Evolutionary conservation across 2,888 invertebrate genomes (phyloP), one percentile per base, ranked within the genome.

Genomic region (Dicyrtomina minuta): DNA sequence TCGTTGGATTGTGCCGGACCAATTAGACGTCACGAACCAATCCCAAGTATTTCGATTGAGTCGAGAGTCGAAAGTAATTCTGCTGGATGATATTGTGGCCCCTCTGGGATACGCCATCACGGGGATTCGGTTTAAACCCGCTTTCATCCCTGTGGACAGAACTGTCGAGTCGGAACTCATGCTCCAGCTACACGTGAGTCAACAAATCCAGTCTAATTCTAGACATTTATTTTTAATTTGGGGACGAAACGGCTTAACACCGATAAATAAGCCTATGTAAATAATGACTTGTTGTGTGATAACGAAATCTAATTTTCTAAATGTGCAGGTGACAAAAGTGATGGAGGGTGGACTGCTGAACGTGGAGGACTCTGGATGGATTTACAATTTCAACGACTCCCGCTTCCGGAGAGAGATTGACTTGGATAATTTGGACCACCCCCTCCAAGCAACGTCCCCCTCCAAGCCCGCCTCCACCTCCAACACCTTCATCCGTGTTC

Each of bases 101-200:
- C 70, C 70, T 10, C 22, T 33, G 17, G 70, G 70, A 1, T 61
- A 67, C 33, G 64, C 67, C 2, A 62, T 70, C 15, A 70, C 70
- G 5, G 70, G 70, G 13, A 27, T 67, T 24, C 53, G 67, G 26
- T 56, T 70, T 22, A 53, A 60, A n/a, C 39, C 67, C 12, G 12
- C 55, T 13, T n/a, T 41, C 15, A 46, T 70, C 33, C 67, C 67
- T n/a, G 27, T 56, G 4, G 67, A 70, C 44, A 15, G 67, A 24
- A 43, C 39, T 5, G 1, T 26, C 26, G 62, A 67, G 41, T 43
- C 8, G 17, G 70, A 70, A 67, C 24, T 70, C 12, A 39, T 12
- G 6, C 55, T 70, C 17, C 61, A 67, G 33, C 39, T 70, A 55
- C 70, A 70, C 44, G 70, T 70, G 61, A 56, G 17, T 22, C n/a